phyloP scores from a whole-genome alignment of 2,113 vertebrate species.

The Columbina picui region DNA sequence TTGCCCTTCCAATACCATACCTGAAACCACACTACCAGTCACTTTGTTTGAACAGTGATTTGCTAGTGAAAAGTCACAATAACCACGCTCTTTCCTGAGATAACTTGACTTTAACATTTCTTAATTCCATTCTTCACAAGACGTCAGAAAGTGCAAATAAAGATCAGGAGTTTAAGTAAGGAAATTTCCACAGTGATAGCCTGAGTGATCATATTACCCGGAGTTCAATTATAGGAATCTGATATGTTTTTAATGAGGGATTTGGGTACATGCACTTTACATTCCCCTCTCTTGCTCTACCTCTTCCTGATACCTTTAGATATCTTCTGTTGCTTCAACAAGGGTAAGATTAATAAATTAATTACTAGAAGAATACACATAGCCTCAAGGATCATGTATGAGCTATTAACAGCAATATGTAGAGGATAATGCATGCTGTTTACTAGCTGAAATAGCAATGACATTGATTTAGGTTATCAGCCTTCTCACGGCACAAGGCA shows the following conservation, averaged over 20 bases:
- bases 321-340: background rate
- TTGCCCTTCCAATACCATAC: accelerated
- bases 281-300: background rate
- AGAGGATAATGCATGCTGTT: background rate
- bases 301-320: background rate
- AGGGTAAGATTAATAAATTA: conserved; percentile 1
- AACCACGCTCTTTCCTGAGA: background rate
- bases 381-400: background rate
- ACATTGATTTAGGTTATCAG: conserved; percentile 26
- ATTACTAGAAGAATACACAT: conserved; percentile 2
- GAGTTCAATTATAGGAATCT: background rate
- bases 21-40: accelerated
- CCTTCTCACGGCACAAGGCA: background rate
- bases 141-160: background rate
- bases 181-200: background rate
- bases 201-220: background rate
- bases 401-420: background rate
- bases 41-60: accelerated
- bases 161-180: background rate
- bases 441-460: background rate
- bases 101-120: background rate
- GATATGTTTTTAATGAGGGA: background rate
- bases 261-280: background rate
- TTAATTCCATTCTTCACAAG: background rate
- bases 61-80: background rate